Conservation (phyloP, 2,797 vertebrate species). For the Echiichthys vipera region DNA sequence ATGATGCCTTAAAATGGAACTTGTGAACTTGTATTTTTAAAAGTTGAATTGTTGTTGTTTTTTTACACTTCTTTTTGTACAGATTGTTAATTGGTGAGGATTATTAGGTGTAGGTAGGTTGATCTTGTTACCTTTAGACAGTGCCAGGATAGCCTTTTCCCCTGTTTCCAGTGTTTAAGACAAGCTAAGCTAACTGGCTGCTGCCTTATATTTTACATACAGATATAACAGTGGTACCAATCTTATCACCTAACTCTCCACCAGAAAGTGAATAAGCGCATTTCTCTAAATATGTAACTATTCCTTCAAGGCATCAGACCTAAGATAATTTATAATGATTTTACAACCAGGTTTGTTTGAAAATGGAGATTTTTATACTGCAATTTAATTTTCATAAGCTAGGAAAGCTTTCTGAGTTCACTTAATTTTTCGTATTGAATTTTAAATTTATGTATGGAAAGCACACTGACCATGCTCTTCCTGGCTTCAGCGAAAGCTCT, state of each 20-base stretch:
- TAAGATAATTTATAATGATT: neutral
- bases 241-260: neutral
- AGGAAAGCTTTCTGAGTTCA: neutral
- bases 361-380: neutral
- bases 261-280: neutral
- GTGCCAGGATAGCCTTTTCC: neutral
- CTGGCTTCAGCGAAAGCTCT: constrained; percentile 96
- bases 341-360: neutral
- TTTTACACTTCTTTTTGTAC: too few relatives aligned
- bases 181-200: neutral
- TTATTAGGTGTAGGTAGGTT: neutral
- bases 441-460: neutral
- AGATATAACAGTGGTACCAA: neutral
- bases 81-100: neutral
- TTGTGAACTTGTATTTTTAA: too few relatives aligned
- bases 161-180: neutral
- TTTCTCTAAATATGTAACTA: neutral
- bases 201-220: neutral
- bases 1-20: too few relatives aligned
- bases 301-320: neutral
- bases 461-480: constrained; percentile 91
- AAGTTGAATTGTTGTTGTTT: too few relatives aligned
- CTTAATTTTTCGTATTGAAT: neutral
- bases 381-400: neutral
- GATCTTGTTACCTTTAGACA: neutral